Conservation (phyloP, 1,140 invertebrate species). For the Agraylea sexmaculata region DNA sequence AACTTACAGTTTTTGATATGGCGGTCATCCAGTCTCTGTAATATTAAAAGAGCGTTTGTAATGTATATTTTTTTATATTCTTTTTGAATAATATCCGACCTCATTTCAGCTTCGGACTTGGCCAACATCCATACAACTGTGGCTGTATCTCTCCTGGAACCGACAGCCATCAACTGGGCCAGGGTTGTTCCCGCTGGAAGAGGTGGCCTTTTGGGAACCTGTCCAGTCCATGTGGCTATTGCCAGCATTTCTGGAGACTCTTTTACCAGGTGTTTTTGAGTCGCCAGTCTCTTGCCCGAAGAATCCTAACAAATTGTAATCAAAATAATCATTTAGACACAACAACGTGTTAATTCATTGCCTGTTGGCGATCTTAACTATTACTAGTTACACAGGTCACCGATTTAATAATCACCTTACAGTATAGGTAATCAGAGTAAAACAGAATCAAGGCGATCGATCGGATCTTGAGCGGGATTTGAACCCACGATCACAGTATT, state of each 20-base stretch:
- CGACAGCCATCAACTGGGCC: slow-evolving; percentile 59
- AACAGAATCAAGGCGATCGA: too few relatives aligned
- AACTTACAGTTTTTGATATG: slow-evolving; percentile 57
- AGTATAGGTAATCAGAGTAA: too few relatives aligned
- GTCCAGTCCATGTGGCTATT: slow-evolving; percentile 60
- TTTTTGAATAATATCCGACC: slow-evolving; percentile 33
- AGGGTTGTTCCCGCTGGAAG: slow-evolving; percentile 51
- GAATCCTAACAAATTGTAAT: slow-evolving; percentile 28
- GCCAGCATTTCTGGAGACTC: slow-evolving; percentile 67
- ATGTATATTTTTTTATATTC: too few relatives aligned
- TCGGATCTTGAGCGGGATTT: too few relatives aligned
- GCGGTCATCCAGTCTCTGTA: slow-evolving; percentile 56
- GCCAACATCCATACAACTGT: slow-evolving; percentile 51
- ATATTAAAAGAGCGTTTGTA: too few relatives aligned
- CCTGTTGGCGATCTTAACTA: too few relatives aligned
- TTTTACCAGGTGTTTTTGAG: slow-evolving; percentile 47
- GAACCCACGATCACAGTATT: too few relatives aligned
- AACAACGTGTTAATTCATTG: neutral
- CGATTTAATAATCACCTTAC: too few relatives aligned
- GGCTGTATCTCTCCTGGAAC: slow-evolving; percentile 42
- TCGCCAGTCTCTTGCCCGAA: slow-evolving; percentile 39
- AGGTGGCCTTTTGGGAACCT: slow-evolving; percentile 55
- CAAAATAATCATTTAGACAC: slow-evolving; percentile 20
- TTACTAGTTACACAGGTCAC: too few relatives aligned
- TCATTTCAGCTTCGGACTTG: slow-evolving; percentile 53